phyloP scores from a whole-genome alignment of 2,888 invertebrate species.

The Drosophila borealis region DNA sequence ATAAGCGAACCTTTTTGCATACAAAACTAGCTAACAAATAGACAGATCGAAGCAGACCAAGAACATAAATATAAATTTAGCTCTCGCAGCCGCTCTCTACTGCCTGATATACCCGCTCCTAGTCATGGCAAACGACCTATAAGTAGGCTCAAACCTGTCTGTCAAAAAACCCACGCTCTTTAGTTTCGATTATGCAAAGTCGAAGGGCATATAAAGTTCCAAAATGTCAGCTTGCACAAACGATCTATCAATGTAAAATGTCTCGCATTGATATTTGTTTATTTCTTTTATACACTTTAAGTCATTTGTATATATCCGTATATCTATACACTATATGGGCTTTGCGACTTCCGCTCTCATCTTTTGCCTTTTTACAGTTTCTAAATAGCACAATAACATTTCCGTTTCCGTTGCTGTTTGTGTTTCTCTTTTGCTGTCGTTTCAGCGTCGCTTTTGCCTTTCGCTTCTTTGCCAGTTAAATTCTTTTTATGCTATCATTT shows the following conservation, averaged over 20 bases:
- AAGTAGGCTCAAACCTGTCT: too few species aligned
- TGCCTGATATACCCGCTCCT: too few species aligned
- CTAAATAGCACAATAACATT: constrained; percentile 6
- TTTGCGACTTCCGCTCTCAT: constrained; percentile 22
- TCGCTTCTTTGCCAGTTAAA: constrained; percentile 28
- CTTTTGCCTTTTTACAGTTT: constrained; percentile 19
- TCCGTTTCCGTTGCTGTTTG: constrained; percentile 20
- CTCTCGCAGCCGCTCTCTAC: too few species aligned
- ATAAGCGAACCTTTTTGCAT: too few species aligned
- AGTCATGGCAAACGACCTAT: too few species aligned
- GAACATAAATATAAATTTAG: too few species aligned
- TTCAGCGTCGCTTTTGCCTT: not conserved
- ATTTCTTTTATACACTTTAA: not conserved
- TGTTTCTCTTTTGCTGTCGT: constrained; percentile 2
- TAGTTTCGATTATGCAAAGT: not conserved
- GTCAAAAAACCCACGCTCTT: too few species aligned
- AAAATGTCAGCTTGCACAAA: constrained; percentile 6
- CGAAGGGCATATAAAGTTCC: not conserved
- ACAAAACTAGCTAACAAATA: too few species aligned
- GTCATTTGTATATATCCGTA: not conserved
- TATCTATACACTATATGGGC: not conserved
- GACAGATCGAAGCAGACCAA: too few species aligned
- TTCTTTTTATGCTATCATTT: constrained; percentile 41
- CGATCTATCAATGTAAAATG: constrained; percentile 26
- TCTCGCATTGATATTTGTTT: not conserved